phyloP scores from a whole-genome alignment of 2,113 vertebrate genomes.

The Rhinopomastus cyanomelas region DNA sequence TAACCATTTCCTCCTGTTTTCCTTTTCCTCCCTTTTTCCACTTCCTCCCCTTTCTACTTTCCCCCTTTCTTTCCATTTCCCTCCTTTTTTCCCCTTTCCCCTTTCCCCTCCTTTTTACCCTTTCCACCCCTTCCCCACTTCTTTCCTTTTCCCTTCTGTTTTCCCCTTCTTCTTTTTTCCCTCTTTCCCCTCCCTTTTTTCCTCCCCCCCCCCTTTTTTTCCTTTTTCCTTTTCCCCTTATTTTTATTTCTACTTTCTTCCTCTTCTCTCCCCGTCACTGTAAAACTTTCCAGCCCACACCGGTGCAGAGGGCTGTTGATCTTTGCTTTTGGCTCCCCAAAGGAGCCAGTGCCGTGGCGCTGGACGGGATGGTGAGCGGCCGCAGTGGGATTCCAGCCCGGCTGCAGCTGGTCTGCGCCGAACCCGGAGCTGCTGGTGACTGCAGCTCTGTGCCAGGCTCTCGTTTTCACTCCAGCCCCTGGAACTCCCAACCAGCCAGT shows the following conservation, averaged over 20 bases:
- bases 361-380: neutral
- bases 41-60: neutral
- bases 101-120: no score
- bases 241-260: neutral
- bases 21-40: no score
- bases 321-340: neutral
- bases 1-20: neutral
- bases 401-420: neutral
- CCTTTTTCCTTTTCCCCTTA: no score
- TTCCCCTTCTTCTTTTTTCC: no score
- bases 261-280: fast-evolving
- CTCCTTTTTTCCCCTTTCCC: no score
- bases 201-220: neutral
- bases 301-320: neutral
- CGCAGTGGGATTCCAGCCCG: neutral
- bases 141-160: no score
- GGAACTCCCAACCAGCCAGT: neutral
- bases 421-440: neutral
- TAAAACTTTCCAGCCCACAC: neutral
- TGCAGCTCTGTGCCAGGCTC: neutral
- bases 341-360: fast-evolving
- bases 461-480: neutral
- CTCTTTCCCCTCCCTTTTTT: no score
- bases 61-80: neutral
- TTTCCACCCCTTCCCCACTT: no score